Evolutionary conservation across 64 coral and sea anemone species (phyloP).

Genomic region (Dendronephthya gigantea): DNA sequence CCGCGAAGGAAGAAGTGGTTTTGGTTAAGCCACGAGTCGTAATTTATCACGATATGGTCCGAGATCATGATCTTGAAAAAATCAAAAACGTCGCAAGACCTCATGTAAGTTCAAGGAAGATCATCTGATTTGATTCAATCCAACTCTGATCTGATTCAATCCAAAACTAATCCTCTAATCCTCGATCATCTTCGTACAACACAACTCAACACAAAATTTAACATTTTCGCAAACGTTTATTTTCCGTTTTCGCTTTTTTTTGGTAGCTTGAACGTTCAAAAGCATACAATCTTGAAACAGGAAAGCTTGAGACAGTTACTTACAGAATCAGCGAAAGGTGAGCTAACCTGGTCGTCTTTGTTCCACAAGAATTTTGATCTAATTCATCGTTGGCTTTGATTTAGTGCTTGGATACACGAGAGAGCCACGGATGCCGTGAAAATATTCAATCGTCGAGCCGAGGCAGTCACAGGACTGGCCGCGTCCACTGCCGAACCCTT

Average conservation of each 20-base stretch:
- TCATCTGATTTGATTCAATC: background rate
- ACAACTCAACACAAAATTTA: too few relatives aligned
- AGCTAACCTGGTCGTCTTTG: too few relatives aligned
- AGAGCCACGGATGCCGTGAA: constrained; percentile 20
- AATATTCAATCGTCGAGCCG: constrained; percentile 45
- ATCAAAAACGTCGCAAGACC: constrained; percentile 57
- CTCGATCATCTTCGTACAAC: too few relatives aligned
- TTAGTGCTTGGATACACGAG: constrained; percentile 71
- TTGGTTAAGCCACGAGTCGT: constrained; percentile 47
- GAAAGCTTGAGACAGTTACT: constrained; percentile 49
- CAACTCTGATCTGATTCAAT: background rate
- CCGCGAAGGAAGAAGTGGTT: constrained; percentile 64
- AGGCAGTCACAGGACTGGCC: constrained; percentile 52
- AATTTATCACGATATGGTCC: constrained; percentile 66
- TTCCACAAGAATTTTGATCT: too few relatives aligned
- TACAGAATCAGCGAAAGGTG: constrained; percentile 91
- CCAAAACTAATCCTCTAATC: too few relatives aligned
- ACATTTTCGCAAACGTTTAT: too few relatives aligned
- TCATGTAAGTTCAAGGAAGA: constrained; percentile 37
- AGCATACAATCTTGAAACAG: constrained; percentile 52
- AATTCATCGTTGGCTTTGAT: background rate
- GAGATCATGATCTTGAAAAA: constrained; percentile 36
- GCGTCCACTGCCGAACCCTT: constrained; percentile 49
- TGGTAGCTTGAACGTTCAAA: constrained; percentile 61
- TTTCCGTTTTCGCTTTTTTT: background rate